Percentiles rank a stretch among this genome's conserved stretches.
Evolutionary conservation across 2,113 vertebrate species (phyloP).

Genomic region (Nibea coibor): DNA sequence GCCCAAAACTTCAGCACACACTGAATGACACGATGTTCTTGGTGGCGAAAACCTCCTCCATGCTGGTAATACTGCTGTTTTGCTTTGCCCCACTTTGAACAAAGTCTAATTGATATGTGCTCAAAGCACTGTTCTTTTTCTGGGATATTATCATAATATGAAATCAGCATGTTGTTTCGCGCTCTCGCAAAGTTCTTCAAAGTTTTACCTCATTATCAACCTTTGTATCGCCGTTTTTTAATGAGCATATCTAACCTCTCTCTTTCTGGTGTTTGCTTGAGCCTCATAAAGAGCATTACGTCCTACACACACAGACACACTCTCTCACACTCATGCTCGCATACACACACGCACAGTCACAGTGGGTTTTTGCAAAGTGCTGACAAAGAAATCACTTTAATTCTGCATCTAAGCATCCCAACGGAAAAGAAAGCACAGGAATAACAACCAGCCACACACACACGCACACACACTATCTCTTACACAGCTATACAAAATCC

Average conservation of each 20-base stretch:
- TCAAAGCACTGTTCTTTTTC: conserved; percentile 33
- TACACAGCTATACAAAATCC: not conserved
- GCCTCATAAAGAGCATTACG: conserved; percentile 45
- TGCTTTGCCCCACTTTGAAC: conserved; percentile 53
- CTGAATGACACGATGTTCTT: not conserved
- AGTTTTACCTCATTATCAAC: conserved; percentile 57
- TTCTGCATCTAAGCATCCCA: conserved; percentile 50
- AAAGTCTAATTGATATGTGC: conserved; percentile 43
- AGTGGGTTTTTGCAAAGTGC: conserved; percentile 62
- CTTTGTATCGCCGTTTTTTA: conserved; percentile 53
- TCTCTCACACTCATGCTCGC: conserved; percentile 4
- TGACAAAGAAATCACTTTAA: conserved; percentile 72
- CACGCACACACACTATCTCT: not conserved
- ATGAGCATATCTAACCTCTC: conserved; percentile 52
- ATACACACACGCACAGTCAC: conserved; percentile 12
- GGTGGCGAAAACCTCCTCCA: not conserved
- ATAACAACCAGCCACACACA: conserved; percentile 33
- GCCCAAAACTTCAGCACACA: conserved; percentile 4
- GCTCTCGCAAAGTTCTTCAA: conserved; percentile 32
- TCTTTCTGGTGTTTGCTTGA: conserved; percentile 53
- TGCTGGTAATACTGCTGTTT: conserved; percentile 16
- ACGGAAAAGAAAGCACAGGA: conserved; percentile 37
- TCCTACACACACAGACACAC: conserved; percentile 6
- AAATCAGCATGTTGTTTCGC: conserved; percentile 33
- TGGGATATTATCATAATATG: conserved; percentile 40